Percentiles rank a stretch among this genome's conserved stretches.
Evolutionary conservation across 2,113 vertebrate genomes (phyloP).

Genomic region (Zeus faber): DNA sequence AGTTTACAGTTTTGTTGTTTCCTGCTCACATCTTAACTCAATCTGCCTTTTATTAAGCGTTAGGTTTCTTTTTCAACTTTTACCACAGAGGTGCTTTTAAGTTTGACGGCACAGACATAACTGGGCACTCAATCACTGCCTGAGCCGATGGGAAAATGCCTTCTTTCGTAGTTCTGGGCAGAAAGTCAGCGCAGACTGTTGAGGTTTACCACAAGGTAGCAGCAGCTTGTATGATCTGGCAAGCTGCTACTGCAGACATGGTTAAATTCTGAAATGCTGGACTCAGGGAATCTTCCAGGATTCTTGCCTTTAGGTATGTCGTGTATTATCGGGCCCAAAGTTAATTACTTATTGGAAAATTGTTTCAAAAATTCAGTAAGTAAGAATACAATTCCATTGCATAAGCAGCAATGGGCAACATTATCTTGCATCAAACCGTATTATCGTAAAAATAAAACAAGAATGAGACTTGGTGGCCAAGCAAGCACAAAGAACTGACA

Average conservation of each 20-base stretch:
- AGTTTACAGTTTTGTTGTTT: slow-evolving; percentile 44
- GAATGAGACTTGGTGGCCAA: not conserved
- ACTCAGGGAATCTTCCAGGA: slow-evolving; percentile 23
- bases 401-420: not conserved
- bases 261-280: slow-evolving; percentile 28
- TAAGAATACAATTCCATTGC: no score
- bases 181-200: slow-evolving; percentile 59
- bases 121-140: slow-evolving; percentile 47
- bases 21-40: slow-evolving; percentile 44
- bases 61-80: slow-evolving; percentile 45
- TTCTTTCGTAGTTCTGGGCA: slow-evolving; percentile 43
- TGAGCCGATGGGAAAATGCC: slow-evolving; percentile 48
- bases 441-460: no score
- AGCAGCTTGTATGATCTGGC: slow-evolving; percentile 39
- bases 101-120: slow-evolving; percentile 46
- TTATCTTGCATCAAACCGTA: not conserved
- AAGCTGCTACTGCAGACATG: slow-evolving; percentile 39
- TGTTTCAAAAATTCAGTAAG: no score
- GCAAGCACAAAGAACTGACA: not conserved
- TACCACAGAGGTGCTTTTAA: slow-evolving; percentile 60
- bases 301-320: not conserved
- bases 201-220: slow-evolving; percentile 53
- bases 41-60: slow-evolving; percentile 32
- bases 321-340: no score
- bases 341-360: no score